Percentiles rank a stretch among this genome's conserved stretches.
Evolutionary conservation across 2,888 invertebrate genomes (phyloP).

Genomic region (Dryobotodes eremita): DNA sequence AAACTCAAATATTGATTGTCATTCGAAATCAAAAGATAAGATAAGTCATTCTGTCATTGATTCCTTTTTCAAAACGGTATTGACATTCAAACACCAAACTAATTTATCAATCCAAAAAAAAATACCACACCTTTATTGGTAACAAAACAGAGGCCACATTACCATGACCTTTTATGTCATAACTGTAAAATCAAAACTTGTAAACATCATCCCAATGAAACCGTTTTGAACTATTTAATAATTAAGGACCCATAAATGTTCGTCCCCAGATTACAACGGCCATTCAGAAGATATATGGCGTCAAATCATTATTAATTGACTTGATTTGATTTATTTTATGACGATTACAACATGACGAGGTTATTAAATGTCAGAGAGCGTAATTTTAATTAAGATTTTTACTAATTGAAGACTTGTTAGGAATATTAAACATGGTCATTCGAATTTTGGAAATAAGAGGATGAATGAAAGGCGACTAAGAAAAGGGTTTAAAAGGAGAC

Average conservation of each 20-base stretch:
- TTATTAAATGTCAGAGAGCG: slow-evolving; percentile 9
- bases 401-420: background rate
- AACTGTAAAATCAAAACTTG: slow-evolving; percentile 22
- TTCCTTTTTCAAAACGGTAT: slow-evolving; percentile 21
- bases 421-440: background rate
- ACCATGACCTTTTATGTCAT: slow-evolving; percentile 5
- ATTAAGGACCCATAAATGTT: slow-evolving; percentile 64
- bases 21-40: slow-evolving; percentile 3
- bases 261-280: slow-evolving; percentile 72
- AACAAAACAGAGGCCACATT: background rate
- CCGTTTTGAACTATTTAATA: slow-evolving; percentile 59
- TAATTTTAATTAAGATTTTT: slow-evolving; percentile 12
- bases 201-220: slow-evolving; percentile 33
- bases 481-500: background rate
- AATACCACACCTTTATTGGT: background rate
- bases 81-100: background rate
- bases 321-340: slow-evolving; percentile 62
- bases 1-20: background rate
- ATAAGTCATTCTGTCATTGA: background rate
- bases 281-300: slow-evolving; percentile 75
- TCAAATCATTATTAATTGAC: slow-evolving; percentile 73
- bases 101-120: background rate
- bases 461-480: background rate
- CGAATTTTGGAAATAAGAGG: background rate
- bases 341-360: slow-evolving; percentile 24